These are phyloP conservation scores for Dromius quadrimaculatus DNA, from an alignment of 2,888 invertebrate genomes.

Conservation along the genomic window DNA sequence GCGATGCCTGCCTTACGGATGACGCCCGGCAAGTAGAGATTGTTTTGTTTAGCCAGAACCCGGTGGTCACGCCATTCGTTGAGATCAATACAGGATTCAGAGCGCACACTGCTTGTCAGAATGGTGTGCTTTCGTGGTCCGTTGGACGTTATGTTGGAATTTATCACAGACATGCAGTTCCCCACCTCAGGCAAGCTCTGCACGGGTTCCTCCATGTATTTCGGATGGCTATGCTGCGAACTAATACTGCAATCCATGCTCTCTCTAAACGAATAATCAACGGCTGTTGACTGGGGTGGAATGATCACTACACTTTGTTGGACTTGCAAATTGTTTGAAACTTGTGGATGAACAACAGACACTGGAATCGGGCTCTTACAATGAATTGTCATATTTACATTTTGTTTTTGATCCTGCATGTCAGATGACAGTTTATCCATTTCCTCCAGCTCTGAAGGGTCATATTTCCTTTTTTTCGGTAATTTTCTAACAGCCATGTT, in stretches of 20 bases:
- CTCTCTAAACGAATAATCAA: slow-evolving; percentile 45
- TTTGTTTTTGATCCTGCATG: slow-evolving; percentile 59
- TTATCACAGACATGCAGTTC: slow-evolving; percentile 47
- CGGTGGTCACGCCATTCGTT: slow-evolving; percentile 95
- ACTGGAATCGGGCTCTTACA: slow-evolving; percentile 60
- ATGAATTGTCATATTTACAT: slow-evolving; percentile 3
- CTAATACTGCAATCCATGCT: slow-evolving; percentile 7
- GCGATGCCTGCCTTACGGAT: slow-evolving; percentile 80
- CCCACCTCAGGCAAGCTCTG: slow-evolving; percentile 27
- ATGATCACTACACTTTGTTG: slow-evolving; percentile 66
- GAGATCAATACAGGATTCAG: slow-evolving; percentile 75
- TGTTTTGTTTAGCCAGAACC: slow-evolving; percentile 88
- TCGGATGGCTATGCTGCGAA: slow-evolving; percentile 10
- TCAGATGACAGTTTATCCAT: slow-evolving; percentile 66
- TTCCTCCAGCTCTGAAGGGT: slow-evolving; percentile 82
- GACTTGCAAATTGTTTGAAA: slow-evolving; percentile 57
- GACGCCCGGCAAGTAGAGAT: slow-evolving; percentile 88
- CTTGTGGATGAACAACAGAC: slow-evolving; percentile 63
- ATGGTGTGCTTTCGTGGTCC: slow-evolving; percentile 20
- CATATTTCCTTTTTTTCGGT: slow-evolving; percentile 94
- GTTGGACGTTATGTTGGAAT: slow-evolving; percentile 37
- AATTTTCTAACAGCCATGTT: slow-evolving; percentile 78
- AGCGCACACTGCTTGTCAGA: slow-evolving; percentile 8
- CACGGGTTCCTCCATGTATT: slow-evolving; percentile 37
- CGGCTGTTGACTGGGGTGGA: slow-evolving; percentile 63